These are phyloP conservation scores for Peromyscus leucopus DNA, from an alignment of 2,113 vertebrate species.

Conservation along the genomic window DNA sequence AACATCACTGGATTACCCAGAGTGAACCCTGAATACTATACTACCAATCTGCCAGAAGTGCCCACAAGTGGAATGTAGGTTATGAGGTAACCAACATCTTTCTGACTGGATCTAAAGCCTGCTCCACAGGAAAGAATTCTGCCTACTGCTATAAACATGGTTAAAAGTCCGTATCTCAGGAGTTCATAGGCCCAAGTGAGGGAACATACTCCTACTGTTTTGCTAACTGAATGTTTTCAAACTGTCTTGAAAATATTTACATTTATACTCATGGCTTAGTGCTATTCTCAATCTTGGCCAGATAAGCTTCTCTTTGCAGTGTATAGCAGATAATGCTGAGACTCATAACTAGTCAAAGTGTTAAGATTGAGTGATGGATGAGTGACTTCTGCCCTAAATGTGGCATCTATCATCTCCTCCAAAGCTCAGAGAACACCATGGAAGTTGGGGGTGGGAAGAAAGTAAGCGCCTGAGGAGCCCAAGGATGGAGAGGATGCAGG, in stretches of 20 bases:
- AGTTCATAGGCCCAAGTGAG: not conserved
- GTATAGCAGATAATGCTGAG: not conserved
- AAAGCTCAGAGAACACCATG: not conserved
- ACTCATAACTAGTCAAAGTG: not conserved
- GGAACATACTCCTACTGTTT: not conserved
- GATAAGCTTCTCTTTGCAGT: not conserved
- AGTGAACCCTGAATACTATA: not conserved
- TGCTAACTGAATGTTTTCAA: not conserved
- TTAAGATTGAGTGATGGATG: not conserved
- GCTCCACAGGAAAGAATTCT: not conserved
- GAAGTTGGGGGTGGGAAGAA: not conserved
- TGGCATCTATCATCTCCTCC: no score
- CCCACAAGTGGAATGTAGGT: no score
- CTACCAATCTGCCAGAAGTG: no score
- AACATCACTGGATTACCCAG: no score
- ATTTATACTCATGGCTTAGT: not conserved
- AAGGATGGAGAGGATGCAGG: not conserved
- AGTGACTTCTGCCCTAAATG: not conserved
- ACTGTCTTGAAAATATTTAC: not conserved
- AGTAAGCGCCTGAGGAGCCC: not conserved
- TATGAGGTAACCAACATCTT: not conserved
- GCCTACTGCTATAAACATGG: not conserved
- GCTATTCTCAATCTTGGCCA: not conserved
- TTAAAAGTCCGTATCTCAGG: not conserved
- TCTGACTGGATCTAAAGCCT: not conserved